phyloP scores from a whole-genome alignment of 2,888 invertebrate genomes.

The Resseliella maxima region DNA sequence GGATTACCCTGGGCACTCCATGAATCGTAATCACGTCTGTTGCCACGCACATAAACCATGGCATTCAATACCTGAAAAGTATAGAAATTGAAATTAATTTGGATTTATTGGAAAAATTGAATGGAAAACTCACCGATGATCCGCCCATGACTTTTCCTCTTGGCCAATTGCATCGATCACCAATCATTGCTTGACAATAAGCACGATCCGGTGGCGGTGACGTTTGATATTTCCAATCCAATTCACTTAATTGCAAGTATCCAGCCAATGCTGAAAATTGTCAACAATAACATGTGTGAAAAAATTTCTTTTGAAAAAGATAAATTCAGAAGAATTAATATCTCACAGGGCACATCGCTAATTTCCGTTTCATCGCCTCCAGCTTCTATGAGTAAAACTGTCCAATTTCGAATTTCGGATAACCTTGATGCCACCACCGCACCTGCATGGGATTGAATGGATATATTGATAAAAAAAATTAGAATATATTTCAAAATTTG shows the following conservation, averaged over 20 bases:
- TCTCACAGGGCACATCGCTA: constrained; percentile 78
- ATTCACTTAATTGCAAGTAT: constrained; percentile 84
- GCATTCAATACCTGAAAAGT: not conserved
- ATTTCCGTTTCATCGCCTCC: constrained; percentile 90
- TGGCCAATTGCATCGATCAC: constrained; percentile 90
- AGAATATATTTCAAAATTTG: too few relatives aligned
- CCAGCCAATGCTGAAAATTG: constrained; percentile 75
- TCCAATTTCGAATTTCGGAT: constrained; percentile 85
- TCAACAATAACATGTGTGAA: not conserved
- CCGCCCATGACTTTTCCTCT: constrained; percentile 92
- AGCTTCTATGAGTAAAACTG: constrained; percentile 84
- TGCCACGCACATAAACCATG: constrained; percentile 81
- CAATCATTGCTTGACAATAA: constrained; percentile 89
- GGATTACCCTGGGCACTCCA: constrained; percentile 87
- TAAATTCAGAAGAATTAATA: constrained; percentile 64
- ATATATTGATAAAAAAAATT: too few relatives aligned
- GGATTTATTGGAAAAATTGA: too few relatives aligned
- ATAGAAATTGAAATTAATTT: too few relatives aligned
- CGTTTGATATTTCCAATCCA: constrained; percentile 94
- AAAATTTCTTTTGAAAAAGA: not conserved
- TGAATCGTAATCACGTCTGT: constrained; percentile 84
- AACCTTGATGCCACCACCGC: constrained; percentile 87
- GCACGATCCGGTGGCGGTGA: constrained; percentile 80
- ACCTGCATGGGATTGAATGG: too few relatives aligned
- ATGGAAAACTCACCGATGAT: constrained; percentile 72